Conservation (phyloP, 1,140 invertebrate species). For the Homalodisca vitripennis region DNA sequence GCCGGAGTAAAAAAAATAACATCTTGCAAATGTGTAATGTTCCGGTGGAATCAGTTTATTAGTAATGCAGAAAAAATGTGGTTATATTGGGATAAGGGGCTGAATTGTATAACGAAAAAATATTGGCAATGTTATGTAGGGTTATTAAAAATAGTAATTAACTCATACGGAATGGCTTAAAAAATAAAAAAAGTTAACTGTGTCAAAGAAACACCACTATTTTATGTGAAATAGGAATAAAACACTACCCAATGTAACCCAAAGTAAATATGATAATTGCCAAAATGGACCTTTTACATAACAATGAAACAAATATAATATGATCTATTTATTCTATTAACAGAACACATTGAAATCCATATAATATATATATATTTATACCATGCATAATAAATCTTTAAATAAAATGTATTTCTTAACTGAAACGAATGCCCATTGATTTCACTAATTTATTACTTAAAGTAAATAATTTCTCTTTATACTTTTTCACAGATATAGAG, state of each 20-base stretch:
- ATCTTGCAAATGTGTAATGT: neutral
- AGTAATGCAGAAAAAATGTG: slow-evolving; percentile 13
- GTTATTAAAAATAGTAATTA: neutral
- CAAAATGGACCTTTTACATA: slow-evolving; percentile 27
- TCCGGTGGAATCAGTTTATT: slow-evolving; percentile 25
- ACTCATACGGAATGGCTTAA: slow-evolving; percentile 6
- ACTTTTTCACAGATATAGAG: slow-evolving; percentile 17
- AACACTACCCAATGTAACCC: slow-evolving; percentile 23
- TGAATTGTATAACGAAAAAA: slow-evolving; percentile 1
- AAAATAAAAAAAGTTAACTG: slow-evolving; percentile 15
- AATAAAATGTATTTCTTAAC: slow-evolving; percentile 28
- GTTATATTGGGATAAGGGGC: neutral
- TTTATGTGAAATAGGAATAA: slow-evolving; percentile 20
- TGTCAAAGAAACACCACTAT: slow-evolving; percentile 20
- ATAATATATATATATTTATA: slow-evolving; percentile 30
- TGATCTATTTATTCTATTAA: slow-evolving; percentile 26
- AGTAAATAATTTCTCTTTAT: slow-evolving; percentile 29
- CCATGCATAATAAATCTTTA: slow-evolving; percentile 30
- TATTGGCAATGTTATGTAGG: neutral
- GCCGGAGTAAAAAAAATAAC: slow-evolving; percentile 10
- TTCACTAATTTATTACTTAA: slow-evolving; percentile 25
- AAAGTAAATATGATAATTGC: slow-evolving; percentile 25
- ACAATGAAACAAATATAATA: slow-evolving; percentile 27
- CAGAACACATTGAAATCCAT: slow-evolving; percentile 26
- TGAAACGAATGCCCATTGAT: slow-evolving; percentile 29